Conservation (phyloP, 2,888 invertebrate species). For the Anarsia innoxiella region DNA sequence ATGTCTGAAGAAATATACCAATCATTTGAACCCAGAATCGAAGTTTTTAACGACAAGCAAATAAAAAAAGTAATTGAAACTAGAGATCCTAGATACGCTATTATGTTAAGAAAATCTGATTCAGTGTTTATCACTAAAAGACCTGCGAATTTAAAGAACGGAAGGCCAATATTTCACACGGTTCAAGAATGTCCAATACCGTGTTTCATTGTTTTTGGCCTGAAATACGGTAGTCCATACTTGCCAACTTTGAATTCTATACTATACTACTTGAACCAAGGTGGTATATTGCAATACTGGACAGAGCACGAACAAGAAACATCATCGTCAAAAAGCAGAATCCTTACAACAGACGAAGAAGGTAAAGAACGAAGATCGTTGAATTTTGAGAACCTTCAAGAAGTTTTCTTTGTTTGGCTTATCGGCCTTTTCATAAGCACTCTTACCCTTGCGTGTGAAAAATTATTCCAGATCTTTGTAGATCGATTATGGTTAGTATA, state of each 20-base stretch:
- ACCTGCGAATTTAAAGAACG: slow-evolving; percentile 41
- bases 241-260: slow-evolving; percentile 60
- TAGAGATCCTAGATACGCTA: slow-evolving; percentile 60
- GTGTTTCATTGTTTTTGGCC: slow-evolving; percentile 70
- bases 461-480: slow-evolving; percentile 20
- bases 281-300: slow-evolving; percentile 66
- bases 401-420: slow-evolving; percentile 53
- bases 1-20: slow-evolving; percentile 28
- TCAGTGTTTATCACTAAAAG: slow-evolving; percentile 41
- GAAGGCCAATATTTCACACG: slow-evolving; percentile 63
- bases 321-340: slow-evolving; percentile 14
- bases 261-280: slow-evolving; percentile 61
- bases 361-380: slow-evolving; percentile 50
- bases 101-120: slow-evolving; percentile 64
- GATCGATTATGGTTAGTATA: slow-evolving; percentile 3
- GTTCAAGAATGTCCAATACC: slow-evolving; percentile 72
- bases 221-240: slow-evolving; percentile 76
- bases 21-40: slow-evolving; percentile 41
- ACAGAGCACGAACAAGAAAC: slow-evolving; percentile 45
- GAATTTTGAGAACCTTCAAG: slow-evolving; percentile 54
- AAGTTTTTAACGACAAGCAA: slow-evolving; percentile 48
- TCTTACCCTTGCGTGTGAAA: slow-evolving; percentile 41
- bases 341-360: slow-evolving; percentile 21
- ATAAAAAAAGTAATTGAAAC: slow-evolving; percentile 46
- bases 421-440: slow-evolving; percentile 40